Percentiles rank a stretch among this genome's conserved stretches.
phyloP scores from a whole-genome alignment of 2,888 invertebrate genomes.

The Lypha dubia region DNA sequence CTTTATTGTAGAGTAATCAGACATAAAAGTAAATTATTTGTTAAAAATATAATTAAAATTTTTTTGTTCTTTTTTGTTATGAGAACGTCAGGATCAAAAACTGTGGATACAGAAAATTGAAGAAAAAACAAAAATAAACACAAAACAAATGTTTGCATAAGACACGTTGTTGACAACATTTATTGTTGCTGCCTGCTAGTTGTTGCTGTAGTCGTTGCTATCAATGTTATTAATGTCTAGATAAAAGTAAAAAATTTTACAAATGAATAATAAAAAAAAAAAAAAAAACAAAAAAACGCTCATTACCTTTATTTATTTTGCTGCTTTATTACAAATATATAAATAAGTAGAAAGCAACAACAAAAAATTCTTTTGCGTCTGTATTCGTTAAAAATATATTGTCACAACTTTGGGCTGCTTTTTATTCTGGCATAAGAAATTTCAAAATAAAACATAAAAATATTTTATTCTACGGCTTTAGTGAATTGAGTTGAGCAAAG shows the following conservation, averaged over 20 bases:
- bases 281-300: too few species aligned
- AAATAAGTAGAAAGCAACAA: not conserved
- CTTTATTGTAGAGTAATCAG: slow-evolving; percentile 18
- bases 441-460: not conserved
- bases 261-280: slow-evolving; percentile 32
- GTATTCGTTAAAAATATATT: slow-evolving; percentile 28
- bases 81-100: slow-evolving; percentile 35
- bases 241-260: slow-evolving; percentile 42
- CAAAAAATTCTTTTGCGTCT: not conserved
- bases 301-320: slow-evolving; percentile 57
- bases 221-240: slow-evolving; percentile 51
- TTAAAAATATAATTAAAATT: slow-evolving; percentile 66
- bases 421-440: not conserved
- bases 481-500: slow-evolving; percentile 11
- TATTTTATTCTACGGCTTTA: not conserved
- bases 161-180: slow-evolving; percentile 55
- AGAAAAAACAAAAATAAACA: not conserved
- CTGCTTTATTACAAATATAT: slow-evolving; percentile 42
- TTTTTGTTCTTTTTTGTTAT: slow-evolving; percentile 35
- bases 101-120: not conserved
- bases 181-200: slow-evolving; percentile 28
- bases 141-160: slow-evolving; percentile 49
- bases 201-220: slow-evolving; percentile 31
- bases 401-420: not conserved
- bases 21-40: slow-evolving; percentile 42